phyloP scores from a whole-genome alignment of 2,888 invertebrate species.

The Trilocha varians region DNA sequence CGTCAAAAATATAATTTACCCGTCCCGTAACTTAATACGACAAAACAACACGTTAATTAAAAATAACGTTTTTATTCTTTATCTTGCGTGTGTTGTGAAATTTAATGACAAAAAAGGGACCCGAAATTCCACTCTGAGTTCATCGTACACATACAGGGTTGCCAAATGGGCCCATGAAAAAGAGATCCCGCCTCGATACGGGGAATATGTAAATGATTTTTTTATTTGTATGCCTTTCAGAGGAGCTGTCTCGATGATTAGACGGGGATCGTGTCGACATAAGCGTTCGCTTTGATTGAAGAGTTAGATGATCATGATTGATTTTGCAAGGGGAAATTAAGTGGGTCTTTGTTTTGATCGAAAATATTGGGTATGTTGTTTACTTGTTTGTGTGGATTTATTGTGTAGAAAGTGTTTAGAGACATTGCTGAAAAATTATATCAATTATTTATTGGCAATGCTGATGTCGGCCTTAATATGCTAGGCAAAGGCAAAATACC shows the following conservation, averaged over 20 bases:
- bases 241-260: constrained; percentile 23
- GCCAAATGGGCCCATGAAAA: constrained; percentile 57
- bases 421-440: too few relatives aligned
- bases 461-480: too few relatives aligned
- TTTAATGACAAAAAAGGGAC: constrained; percentile 1
- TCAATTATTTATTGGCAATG: too few relatives aligned
- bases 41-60: too few relatives aligned
- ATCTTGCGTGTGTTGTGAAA: too few relatives aligned
- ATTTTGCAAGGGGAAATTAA: not conserved
- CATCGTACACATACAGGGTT: constrained; percentile 26
- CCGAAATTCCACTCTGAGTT: constrained; percentile 14
- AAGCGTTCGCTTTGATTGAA: constrained; percentile 5
- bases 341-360: not conserved
- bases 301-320: constrained; percentile 2
- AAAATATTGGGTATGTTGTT: not conserved
- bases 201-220: constrained; percentile 43
- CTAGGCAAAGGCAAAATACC: too few relatives aligned
- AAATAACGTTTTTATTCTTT: too few relatives aligned
- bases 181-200: constrained; percentile 35
- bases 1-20: too few relatives aligned
- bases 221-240: constrained; percentile 26
- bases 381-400: not conserved
- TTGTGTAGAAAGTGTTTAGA: too few relatives aligned
- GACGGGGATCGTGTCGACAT: constrained; percentile 13
- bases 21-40: too few relatives aligned